Conservation (phyloP, 2,888 invertebrate species). For the Brachypalpus laphriformis region DNA sequence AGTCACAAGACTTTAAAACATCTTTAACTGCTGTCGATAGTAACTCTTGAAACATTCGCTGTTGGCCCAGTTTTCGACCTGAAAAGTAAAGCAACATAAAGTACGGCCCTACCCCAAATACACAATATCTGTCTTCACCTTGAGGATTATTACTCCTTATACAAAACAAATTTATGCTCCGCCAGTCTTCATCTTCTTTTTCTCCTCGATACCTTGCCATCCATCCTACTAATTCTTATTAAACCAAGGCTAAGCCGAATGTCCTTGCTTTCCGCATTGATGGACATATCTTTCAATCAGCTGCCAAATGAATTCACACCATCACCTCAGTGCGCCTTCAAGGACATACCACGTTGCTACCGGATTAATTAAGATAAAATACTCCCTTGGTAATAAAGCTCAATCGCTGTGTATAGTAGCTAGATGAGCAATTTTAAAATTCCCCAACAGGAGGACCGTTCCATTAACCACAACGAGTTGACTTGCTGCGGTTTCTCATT, state of each 20-base stretch:
- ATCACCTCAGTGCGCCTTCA: background rate
- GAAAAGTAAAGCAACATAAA: background rate
- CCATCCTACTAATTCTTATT: constrained; percentile 35
- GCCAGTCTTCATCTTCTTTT: background rate
- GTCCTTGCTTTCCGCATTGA: constrained; percentile 36
- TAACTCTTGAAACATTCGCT: too few species aligned
- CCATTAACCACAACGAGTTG: constrained; percentile 33
- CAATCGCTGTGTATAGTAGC: constrained; percentile 20
- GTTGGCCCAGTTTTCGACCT: too few species aligned
- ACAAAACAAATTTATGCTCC: background rate
- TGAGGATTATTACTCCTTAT: background rate
- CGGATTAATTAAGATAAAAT: constrained; percentile 63
- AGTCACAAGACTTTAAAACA: too few species aligned
- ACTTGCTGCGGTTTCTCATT: constrained; percentile 57
- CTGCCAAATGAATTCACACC: constrained; percentile 57
- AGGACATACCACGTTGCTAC: constrained; percentile 13
- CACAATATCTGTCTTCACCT: background rate
- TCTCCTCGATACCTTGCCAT: constrained; percentile 17
- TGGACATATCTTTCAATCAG: constrained; percentile 63
- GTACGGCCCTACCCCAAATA: background rate
- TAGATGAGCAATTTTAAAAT: constrained; percentile 35
- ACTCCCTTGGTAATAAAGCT: constrained; percentile 46
- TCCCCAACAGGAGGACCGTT: constrained; percentile 6
- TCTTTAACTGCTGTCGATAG: too few species aligned
- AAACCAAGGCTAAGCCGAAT: constrained; percentile 39